phyloP scores from a whole-genome alignment of 2,888 invertebrate species.

The Clunio marinus region DNA sequence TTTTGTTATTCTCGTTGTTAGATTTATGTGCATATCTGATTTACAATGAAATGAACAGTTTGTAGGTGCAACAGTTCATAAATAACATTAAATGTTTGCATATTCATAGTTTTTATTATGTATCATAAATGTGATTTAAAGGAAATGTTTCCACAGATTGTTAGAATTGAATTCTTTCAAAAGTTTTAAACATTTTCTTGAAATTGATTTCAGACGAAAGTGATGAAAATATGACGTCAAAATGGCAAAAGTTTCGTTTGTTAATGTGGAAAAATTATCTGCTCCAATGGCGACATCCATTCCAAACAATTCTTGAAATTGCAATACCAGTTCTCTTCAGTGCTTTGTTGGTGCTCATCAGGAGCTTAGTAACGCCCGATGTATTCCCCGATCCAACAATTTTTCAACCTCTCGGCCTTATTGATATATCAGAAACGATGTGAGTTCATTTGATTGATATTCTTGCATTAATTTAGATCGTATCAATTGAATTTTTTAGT shows the following conservation, averaged over 20 bases:
- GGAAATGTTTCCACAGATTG: neutral
- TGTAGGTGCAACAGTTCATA: too few relatives aligned
- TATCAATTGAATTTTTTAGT: neutral
- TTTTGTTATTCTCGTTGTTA: too few relatives aligned
- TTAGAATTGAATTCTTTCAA: neutral
- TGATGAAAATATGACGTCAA: slow-evolving; percentile 31
- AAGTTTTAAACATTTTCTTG: neutral
- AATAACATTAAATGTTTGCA: too few relatives aligned
- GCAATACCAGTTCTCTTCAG: slow-evolving; percentile 60
- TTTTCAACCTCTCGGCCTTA: neutral
- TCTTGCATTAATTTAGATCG: neutral
- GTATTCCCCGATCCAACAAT: slow-evolving; percentile 40
- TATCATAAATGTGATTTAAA: too few relatives aligned
- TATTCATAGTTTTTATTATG: too few relatives aligned
- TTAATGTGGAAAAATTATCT: slow-evolving; percentile 75
- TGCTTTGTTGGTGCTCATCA: slow-evolving; percentile 60
- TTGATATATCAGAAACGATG: neutral
- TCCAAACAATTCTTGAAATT: slow-evolving; percentile 62
- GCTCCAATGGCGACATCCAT: slow-evolving; percentile 64
- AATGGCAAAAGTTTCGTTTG: slow-evolving; percentile 55
- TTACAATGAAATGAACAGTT: too few relatives aligned
- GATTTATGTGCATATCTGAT: too few relatives aligned
- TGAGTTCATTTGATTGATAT: neutral
- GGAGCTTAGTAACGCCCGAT: slow-evolving; percentile 59
- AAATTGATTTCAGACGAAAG: slow-evolving; percentile 8